Evolutionary conservation across 2,113 vertebrate species (phyloP).

Genomic region (Odocoileus hemionus): DNA sequence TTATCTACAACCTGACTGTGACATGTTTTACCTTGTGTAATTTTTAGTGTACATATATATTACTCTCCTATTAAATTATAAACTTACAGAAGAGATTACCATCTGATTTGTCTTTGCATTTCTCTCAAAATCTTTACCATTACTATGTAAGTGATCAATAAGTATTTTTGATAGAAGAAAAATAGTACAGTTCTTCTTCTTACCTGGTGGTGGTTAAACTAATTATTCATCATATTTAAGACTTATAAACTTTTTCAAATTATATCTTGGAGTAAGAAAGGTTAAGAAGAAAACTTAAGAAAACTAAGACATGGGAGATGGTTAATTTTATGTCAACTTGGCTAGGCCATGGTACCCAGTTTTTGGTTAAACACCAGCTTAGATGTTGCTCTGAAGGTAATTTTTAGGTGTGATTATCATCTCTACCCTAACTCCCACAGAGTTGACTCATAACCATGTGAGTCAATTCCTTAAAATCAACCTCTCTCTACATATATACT

Average conservation of each 20-base stretch:
- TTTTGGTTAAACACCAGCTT: not conserved
- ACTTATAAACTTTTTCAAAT: constrained; percentile 11
- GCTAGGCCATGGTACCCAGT: not conserved
- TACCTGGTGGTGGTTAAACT: not conserved
- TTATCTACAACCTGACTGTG: not conserved
- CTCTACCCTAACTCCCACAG: not conserved
- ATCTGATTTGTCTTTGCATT: not conserved
- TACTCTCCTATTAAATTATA: not conserved
- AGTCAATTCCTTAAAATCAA: constrained; percentile 9
- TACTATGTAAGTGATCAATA: constrained; percentile 2
- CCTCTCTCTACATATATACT: not conserved
- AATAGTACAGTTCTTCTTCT: not conserved
- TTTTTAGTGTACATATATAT: constrained; percentile 3
- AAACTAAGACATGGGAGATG: not conserved
- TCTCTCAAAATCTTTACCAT: constrained; percentile 30
- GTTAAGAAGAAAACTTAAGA: not conserved
- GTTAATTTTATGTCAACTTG: constrained; percentile 18
- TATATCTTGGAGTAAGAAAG: not conserved
- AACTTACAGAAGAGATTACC: not conserved
- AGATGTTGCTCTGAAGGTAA: not conserved
- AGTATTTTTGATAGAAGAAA: constrained; percentile 25
- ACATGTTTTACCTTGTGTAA: not conserved
- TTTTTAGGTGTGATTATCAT: not conserved
- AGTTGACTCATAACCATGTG: not conserved
- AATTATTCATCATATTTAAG: constrained; percentile 33